phyloP scores from a whole-genome alignment of 2,797 vertebrate genomes.

The Eospalax fontanierii region DNA sequence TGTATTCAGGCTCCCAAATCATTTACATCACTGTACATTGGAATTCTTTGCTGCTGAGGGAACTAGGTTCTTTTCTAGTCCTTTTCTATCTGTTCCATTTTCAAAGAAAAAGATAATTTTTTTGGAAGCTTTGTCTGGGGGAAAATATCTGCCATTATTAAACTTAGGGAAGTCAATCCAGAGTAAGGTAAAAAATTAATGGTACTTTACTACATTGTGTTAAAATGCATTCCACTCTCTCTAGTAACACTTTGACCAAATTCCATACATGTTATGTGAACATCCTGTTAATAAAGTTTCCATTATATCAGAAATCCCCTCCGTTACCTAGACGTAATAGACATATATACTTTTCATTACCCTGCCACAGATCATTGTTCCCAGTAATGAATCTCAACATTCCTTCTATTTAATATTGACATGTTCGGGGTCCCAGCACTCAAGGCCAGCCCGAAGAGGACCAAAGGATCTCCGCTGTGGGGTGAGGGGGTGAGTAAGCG shows the following conservation, averaged over 20 bases:
- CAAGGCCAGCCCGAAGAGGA: too few species aligned
- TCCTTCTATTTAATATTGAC: background rate
- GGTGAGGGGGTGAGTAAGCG: too few species aligned
- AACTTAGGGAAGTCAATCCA: background rate
- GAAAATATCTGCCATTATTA: slow-evolving; percentile 42
- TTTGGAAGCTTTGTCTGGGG: background rate
- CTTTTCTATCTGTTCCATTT: background rate
- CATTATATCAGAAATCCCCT: background rate
- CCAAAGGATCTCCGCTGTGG: too few species aligned
- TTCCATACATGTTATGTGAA: background rate
- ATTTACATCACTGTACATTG: background rate
- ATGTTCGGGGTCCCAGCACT: too few species aligned
- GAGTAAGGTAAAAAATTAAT: background rate
- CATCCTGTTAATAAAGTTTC: background rate
- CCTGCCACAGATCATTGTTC: background rate
- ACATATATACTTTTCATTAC: background rate
- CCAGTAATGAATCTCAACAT: background rate
- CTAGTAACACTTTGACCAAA: background rate
- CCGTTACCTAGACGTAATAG: background rate
- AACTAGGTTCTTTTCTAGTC: background rate
- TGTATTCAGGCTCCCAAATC: background rate
- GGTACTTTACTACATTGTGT: background rate
- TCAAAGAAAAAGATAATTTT: background rate
- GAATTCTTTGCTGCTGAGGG: background rate
- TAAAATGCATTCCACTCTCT: background rate